A percentile compares a stretch with the other conserved stretches of the same genome.
These are phyloP conservation scores for Agriopis marginaria DNA, from an alignment of 2,888 invertebrate genomes.

Conservation along the genomic window DNA sequence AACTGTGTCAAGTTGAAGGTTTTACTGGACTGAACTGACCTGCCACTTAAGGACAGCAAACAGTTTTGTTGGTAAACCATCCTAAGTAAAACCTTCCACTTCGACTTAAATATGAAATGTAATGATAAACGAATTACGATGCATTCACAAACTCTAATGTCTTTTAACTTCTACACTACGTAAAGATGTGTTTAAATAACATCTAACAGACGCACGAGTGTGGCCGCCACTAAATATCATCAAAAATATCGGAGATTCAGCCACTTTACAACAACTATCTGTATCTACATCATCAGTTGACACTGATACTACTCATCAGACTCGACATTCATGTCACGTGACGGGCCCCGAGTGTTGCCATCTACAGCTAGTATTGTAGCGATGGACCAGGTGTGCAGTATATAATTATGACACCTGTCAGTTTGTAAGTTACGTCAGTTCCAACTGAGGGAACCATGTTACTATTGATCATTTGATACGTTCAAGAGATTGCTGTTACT, in stretches of 20 bases:
- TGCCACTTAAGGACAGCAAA: not conserved
- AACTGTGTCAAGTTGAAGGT: not conserved
- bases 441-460: not conserved
- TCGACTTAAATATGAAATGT: not conserved
- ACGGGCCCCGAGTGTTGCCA: too few species aligned
- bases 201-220: slow-evolving; percentile 3
- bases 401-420: too few species aligned
- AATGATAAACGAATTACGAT: not conserved
- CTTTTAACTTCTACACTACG: slow-evolving; percentile 22
- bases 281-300: not conserved
- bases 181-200: slow-evolving; percentile 1
- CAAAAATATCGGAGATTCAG: slow-evolving; percentile 30
- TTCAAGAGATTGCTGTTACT: not conserved
- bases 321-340: too few species aligned
- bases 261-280: slow-evolving; percentile 31
- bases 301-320: too few species aligned
- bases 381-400: too few species aligned
- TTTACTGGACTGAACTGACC: not conserved
- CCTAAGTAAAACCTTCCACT: not conserved
- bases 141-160: slow-evolving; percentile 14
- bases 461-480: not conserved
- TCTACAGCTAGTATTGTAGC: too few species aligned
- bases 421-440: not conserved
- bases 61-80: not conserved
- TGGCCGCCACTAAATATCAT: slow-evolving; percentile 22